Conservation (phyloP, 2,888 invertebrate genomes). For the Metacarcinus magister region DNA sequence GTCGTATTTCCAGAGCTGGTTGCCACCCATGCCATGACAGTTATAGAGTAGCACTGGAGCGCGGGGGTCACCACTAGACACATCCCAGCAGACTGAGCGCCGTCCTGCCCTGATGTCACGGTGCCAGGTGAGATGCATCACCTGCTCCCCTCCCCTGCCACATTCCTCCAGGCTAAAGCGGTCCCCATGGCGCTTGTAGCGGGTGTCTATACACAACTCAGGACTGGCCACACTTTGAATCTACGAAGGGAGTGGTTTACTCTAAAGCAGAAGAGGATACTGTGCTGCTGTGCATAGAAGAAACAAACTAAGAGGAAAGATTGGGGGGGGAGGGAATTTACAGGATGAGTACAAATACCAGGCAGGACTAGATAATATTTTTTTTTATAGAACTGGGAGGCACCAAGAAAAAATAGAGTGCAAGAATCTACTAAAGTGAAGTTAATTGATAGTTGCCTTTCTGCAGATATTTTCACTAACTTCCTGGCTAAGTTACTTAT, state of each 20-base stretch:
- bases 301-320: neutral
- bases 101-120: slow-evolving; percentile 91
- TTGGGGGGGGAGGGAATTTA: neutral
- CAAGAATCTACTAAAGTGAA: too few species aligned
- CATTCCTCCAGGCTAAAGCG: slow-evolving; percentile 79
- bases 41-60: slow-evolving; percentile 92
- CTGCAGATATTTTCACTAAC: too few species aligned
- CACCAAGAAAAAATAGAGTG: too few species aligned
- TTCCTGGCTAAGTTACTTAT: too few species aligned
- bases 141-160: slow-evolving; percentile 83
- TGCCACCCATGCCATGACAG: slow-evolving; percentile 96
- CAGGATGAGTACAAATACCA: neutral
- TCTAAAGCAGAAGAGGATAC: neutral
- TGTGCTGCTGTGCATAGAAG: neutral
- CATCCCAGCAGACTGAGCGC: slow-evolving; percentile 93
- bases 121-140: slow-evolving; percentile 91
- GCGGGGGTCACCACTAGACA: slow-evolving; percentile 88
- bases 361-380: neutral
- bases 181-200: slow-evolving; percentile 84
- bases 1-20: slow-evolving; percentile 95
- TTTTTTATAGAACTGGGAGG: too few species aligned
- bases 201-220: slow-evolving; percentile 90
- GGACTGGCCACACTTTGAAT: slow-evolving; percentile 88
- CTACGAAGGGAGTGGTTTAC: slow-evolving; percentile 84
- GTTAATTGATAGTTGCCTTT: too few species aligned